Conservation (phyloP, 2,113 vertebrate genomes). For the Syrmaticus mikado region DNA sequence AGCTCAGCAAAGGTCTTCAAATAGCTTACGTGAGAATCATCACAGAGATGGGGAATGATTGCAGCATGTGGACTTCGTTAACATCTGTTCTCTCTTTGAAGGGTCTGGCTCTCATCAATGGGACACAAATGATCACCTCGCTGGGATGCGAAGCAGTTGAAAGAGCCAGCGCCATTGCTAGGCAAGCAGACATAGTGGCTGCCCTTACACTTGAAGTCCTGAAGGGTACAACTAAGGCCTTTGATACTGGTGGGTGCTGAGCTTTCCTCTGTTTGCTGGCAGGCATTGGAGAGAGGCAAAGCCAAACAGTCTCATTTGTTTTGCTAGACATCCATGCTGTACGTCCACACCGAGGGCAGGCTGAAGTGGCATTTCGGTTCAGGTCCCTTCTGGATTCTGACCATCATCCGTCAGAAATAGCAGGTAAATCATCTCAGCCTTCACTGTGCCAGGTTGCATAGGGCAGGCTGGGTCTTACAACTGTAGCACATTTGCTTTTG, state of each 20-base stretch:
- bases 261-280: background rate
- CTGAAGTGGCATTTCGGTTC: constrained; percentile 93
- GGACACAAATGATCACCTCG: constrained; percentile 99
- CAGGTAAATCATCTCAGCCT: constrained; percentile 80
- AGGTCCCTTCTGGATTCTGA: constrained; percentile 96
- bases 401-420: constrained; percentile 96
- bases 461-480: background rate
- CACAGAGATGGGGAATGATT: background rate
- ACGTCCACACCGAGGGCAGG: constrained; percentile 93
- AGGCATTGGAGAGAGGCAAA: background rate
- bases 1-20: constrained; percentile 1
- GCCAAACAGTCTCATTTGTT: background rate
- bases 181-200: constrained; percentile 94
- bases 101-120: constrained; percentile 97
- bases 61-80: background rate
- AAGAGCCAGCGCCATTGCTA: constrained; percentile 89
- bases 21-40: background rate
- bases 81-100: constrained; percentile 53
- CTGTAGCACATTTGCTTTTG: background rate
- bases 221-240: constrained; percentile 97
- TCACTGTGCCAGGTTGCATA: background rate
- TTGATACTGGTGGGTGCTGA: constrained; percentile 89
- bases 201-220: constrained; percentile 95
- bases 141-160: constrained; percentile 95
- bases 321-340: constrained; percentile 90